Evolutionary conservation across 2,113 vertebrate species (phyloP).

Genomic region (Sebastes schlegelii): DNA sequence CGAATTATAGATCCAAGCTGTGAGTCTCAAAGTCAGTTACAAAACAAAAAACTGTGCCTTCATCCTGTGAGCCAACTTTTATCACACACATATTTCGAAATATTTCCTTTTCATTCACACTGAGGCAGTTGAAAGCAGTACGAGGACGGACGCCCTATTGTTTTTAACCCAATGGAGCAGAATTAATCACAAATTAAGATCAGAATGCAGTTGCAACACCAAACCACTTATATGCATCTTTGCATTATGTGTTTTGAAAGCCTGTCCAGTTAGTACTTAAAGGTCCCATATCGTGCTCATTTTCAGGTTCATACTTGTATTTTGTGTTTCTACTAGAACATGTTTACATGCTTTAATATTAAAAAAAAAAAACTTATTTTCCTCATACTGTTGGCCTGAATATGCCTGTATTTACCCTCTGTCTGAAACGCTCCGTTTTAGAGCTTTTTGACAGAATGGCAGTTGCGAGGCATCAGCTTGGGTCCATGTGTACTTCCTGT

Average conservation of each 20-base stretch:
- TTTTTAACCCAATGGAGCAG: background rate
- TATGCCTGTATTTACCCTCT: too few relatives aligned
- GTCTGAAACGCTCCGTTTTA: too few relatives aligned
- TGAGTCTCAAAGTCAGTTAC: background rate
- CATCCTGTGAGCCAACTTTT: background rate
- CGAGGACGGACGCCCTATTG: background rate
- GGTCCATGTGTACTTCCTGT: too few relatives aligned
- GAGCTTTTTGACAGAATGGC: too few relatives aligned
- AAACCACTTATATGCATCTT: background rate
- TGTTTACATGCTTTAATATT: too few relatives aligned
- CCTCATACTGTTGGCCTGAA: too few relatives aligned
- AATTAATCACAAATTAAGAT: background rate
- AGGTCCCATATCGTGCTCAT: too few relatives aligned
- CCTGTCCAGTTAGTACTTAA: background rate
- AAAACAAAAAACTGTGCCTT: slow-evolving; percentile 26
- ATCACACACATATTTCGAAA: slow-evolving; percentile 23
- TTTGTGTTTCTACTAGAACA: too few relatives aligned
- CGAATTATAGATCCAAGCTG: background rate
- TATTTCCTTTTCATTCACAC: background rate
- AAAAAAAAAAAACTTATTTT: too few relatives aligned
- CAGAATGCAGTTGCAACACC: background rate
- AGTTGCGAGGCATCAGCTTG: too few relatives aligned
- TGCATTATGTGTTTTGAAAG: background rate
- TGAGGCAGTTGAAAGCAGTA: background rate
- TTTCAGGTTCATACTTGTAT: too few relatives aligned